phyloP scores from a whole-genome alignment of 2,113 vertebrate genomes.

The Cisticola juncidis region DNA sequence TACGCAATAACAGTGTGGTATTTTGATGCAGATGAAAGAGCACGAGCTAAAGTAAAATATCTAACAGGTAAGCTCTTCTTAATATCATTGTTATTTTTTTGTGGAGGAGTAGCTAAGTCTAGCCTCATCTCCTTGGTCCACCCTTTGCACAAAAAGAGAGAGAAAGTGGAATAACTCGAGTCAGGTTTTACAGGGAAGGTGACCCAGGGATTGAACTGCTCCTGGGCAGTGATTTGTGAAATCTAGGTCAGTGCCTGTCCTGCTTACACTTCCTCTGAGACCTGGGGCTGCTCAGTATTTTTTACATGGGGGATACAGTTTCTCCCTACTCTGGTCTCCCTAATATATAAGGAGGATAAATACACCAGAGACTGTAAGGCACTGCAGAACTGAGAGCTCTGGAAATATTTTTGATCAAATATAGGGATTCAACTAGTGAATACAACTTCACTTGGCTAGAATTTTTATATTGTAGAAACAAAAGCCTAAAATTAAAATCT shows the following conservation, averaged over 20 bases:
- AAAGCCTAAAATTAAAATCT: background rate
- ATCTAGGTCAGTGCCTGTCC: background rate
- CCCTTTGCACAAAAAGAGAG: background rate
- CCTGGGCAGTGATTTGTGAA: background rate
- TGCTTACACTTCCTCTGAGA: background rate
- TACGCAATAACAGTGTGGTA: constrained; percentile 99
- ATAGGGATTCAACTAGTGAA: background rate
- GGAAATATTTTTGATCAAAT: background rate
- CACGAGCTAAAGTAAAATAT: constrained; percentile 96
- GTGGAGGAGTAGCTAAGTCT: background rate
- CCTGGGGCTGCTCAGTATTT: background rate
- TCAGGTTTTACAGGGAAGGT: background rate
- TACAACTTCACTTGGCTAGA: background rate
- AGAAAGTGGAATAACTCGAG: rapidly evolving
- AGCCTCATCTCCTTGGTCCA: background rate
- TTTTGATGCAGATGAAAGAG: constrained; percentile 96
- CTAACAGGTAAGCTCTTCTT: constrained; percentile 83
- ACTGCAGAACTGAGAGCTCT: background rate
- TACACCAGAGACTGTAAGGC: background rate
- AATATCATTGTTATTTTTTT: background rate
- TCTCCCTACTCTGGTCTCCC: background rate
- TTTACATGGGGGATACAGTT: background rate
- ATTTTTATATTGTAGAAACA: background rate
- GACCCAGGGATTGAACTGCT: background rate
- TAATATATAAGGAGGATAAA: background rate